These are phyloP conservation scores for Carduelis carduelis DNA, from an alignment of 2,797 vertebrate genomes.

Conservation along the genomic window DNA sequence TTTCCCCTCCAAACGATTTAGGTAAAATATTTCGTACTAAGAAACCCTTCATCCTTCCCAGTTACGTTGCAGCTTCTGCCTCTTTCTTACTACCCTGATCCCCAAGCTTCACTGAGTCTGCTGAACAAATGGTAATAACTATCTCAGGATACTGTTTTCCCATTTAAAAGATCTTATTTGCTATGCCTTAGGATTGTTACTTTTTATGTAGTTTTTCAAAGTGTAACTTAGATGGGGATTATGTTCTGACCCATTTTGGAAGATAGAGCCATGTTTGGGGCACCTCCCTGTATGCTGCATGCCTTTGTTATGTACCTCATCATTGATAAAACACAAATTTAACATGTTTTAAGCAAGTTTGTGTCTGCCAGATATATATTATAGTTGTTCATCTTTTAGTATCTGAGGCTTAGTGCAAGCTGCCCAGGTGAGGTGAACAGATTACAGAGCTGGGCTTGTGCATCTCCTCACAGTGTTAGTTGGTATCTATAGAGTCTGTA, in stretches of 20 bases:
- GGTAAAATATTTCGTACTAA: conserved; percentile 89
- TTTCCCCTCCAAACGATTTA: conserved; percentile 57
- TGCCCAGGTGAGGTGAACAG: not conserved
- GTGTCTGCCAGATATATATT: not conserved
- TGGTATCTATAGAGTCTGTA: not conserved
- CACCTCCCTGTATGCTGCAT: not conserved
- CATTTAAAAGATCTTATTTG: not conserved
- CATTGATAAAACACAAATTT: not conserved
- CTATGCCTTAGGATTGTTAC: not conserved
- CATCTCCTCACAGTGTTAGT: not conserved
- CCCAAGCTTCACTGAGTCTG: conserved; percentile 84
- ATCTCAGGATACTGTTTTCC: conserved; percentile 6
- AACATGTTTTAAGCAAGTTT: not conserved
- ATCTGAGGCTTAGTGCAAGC: not conserved
- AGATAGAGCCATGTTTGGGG: not conserved
- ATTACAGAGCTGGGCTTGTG: not conserved
- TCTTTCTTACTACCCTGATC: conserved; percentile 87
- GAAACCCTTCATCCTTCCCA: conserved; percentile 89
- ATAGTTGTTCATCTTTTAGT: not conserved
- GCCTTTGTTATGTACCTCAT: not conserved
- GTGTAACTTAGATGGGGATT: not conserved
- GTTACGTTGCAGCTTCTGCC: conserved; percentile 89
- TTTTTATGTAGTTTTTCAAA: not conserved
- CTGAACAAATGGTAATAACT: conserved; percentile 89
- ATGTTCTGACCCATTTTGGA: not conserved